Conservation (phyloP, 2,888 invertebrate species). For the Lepidonotus clava region DNA sequence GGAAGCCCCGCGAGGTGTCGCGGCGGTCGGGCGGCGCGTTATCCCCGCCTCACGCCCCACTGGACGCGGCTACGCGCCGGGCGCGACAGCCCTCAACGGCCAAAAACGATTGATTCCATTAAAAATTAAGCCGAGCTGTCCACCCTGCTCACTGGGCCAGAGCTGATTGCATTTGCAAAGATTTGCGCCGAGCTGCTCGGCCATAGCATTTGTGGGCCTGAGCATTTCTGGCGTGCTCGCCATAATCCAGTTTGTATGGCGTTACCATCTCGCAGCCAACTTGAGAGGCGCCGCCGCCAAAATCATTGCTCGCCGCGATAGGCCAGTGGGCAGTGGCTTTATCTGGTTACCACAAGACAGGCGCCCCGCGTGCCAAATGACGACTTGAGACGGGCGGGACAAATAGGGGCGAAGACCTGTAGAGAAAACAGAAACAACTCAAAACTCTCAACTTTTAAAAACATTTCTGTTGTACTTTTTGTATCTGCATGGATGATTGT, state of each 20-base stretch:
- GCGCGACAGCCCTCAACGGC: conserved; percentile 31
- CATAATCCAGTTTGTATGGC: conserved; percentile 40
- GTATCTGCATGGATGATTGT: too few relatives aligned
- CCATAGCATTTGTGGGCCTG: neutral
- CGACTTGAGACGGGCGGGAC: neutral
- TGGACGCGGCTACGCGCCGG: neutral
- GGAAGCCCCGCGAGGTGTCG: conserved; percentile 20
- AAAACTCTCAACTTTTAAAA: too few relatives aligned
- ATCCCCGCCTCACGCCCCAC: conserved; percentile 36
- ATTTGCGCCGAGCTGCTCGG: conserved; percentile 1
- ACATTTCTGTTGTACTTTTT: too few relatives aligned
- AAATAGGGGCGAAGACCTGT: too few relatives aligned
- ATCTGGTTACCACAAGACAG: neutral
- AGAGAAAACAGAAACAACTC: too few relatives aligned
- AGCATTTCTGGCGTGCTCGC: conserved; percentile 19
- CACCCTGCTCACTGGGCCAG: neutral
- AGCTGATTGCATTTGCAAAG: conserved; percentile 50
- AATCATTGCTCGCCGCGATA: conserved; percentile 36
- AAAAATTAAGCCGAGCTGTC: conserved; percentile 42
- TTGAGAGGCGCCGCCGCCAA: conserved; percentile 32
- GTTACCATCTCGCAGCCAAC: conserved; percentile 32
- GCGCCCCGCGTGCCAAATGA: neutral
- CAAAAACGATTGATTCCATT: conserved; percentile 50
- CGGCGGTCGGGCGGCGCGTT: conserved; percentile 23
- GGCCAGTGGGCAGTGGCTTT: conserved; percentile 16